phyloP scores from a whole-genome alignment of 2,797 vertebrate species.

The Sebastiscus tertius region DNA sequence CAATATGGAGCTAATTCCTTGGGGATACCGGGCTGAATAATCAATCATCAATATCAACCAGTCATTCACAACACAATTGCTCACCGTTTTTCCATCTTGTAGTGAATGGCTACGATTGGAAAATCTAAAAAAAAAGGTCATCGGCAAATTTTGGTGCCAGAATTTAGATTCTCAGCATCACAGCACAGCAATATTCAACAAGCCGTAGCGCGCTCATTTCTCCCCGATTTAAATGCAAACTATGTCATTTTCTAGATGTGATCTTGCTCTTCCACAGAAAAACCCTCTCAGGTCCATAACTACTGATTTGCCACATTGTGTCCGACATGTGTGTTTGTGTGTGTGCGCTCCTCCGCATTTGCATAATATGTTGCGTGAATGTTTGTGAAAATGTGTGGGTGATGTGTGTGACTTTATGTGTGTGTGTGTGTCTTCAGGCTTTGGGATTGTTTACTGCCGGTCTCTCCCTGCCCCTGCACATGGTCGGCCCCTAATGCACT shows the following conservation, averaged over 20 bases:
- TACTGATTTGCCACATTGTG: constrained; percentile 61
- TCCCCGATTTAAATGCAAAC: constrained; percentile 74
- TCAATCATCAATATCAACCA: neutral
- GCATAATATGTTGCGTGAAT: constrained; percentile 55
- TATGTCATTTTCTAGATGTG: constrained; percentile 57
- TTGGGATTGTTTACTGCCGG: constrained; percentile 81
- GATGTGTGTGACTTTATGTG: constrained; percentile 47
- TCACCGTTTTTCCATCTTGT: neutral
- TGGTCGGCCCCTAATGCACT: constrained; percentile 88
- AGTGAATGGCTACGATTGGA: neutral
- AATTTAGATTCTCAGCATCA: constrained; percentile 30
- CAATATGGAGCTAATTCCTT: neutral
- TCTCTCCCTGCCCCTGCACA: constrained; percentile 75
- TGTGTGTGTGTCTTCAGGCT: constrained; percentile 38
- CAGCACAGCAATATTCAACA: constrained; percentile 34
- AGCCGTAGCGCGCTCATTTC: constrained; percentile 46
- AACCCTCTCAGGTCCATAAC: constrained; percentile 58
- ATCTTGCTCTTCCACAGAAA: constrained; percentile 50
- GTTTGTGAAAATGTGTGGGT: constrained; percentile 62
- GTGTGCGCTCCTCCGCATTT: constrained; percentile 17
- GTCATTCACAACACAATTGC: neutral
- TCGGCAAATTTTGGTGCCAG: constrained; percentile 8
- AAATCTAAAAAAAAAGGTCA: constrained; percentile 14
- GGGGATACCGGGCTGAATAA: neutral
- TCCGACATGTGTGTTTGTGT: constrained; percentile 51